Percentiles rank a stretch among this genome's conserved stretches.
These are phyloP conservation scores for Lerista edwardsae DNA, from an alignment of 2,797 vertebrate species.

Conservation along the genomic window DNA sequence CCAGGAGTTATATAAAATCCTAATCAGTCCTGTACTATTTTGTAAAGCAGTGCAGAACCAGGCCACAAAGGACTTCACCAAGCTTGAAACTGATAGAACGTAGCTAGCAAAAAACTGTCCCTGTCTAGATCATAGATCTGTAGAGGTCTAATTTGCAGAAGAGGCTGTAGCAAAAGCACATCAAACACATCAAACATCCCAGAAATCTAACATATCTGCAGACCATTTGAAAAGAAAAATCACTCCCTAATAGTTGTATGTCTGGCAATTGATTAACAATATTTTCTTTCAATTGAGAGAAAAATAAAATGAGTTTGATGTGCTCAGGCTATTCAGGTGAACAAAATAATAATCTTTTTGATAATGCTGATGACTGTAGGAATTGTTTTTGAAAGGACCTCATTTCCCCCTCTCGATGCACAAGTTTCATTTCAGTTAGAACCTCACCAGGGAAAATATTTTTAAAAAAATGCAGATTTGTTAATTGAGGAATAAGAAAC, in stretches of 20 bases:
- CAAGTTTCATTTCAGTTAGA: background rate
- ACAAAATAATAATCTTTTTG: background rate
- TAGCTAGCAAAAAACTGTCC: too few species aligned
- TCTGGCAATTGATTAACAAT: background rate
- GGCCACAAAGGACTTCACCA: too few species aligned
- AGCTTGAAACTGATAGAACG: too few species aligned
- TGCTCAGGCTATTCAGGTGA: background rate
- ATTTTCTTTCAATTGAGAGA: background rate
- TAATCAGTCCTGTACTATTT: slow-evolving; percentile 51
- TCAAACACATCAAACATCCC: too few species aligned
- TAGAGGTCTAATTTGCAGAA: too few species aligned
- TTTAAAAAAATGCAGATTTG: background rate
- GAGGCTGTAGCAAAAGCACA: too few species aligned
- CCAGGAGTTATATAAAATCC: slow-evolving; percentile 66
- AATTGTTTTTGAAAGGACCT: background rate
- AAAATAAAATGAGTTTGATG: background rate
- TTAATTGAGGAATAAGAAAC: background rate
- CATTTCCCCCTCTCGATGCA: background rate
- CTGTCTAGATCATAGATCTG: too few species aligned
- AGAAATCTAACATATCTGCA: too few species aligned
- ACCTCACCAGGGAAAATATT: background rate
- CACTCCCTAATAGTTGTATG: background rate
- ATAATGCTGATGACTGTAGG: background rate
- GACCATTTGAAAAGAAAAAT: too few species aligned
- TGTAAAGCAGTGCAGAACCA: too few species aligned